Evolutionary conservation across 2,113 vertebrate species (phyloP).

Genomic region (Mesocricetus auratus): DNA sequence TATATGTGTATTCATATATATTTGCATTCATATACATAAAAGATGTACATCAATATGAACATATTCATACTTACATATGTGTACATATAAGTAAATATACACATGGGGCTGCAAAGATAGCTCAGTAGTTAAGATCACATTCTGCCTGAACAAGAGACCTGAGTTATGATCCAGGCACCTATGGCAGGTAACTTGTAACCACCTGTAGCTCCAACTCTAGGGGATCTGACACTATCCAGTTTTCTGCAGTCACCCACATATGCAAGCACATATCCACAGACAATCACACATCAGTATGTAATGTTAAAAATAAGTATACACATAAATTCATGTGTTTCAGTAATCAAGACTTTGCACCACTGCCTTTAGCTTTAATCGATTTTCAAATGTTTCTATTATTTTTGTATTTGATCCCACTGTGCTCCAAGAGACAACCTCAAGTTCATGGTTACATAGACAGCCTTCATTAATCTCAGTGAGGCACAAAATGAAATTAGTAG

Average conservation of each 20-base stretch:
- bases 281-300: neutral
- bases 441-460: neutral
- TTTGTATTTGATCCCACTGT: neutral
- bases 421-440: too few relatives aligned
- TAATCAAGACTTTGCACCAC: neutral
- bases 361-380: neutral
- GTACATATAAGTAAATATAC: neutral
- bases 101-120: neutral
- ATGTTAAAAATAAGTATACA: neutral
- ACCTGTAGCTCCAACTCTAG: too few relatives aligned
- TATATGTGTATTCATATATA: neutral
- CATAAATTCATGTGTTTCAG: neutral
- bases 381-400: neutral
- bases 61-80: neutral
- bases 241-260: neutral
- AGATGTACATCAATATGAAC: neutral
- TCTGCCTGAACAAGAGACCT: neutral
- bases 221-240: neutral
- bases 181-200: neutral
- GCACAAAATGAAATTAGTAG: neutral
- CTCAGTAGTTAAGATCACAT: neutral
- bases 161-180: neutral
- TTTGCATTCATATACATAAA: neutral
- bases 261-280: neutral
- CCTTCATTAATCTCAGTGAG: neutral